Evolutionary conservation across 64 coral and sea anemone genomes (phyloP).

Genomic region (Stylophora pistillata): DNA sequence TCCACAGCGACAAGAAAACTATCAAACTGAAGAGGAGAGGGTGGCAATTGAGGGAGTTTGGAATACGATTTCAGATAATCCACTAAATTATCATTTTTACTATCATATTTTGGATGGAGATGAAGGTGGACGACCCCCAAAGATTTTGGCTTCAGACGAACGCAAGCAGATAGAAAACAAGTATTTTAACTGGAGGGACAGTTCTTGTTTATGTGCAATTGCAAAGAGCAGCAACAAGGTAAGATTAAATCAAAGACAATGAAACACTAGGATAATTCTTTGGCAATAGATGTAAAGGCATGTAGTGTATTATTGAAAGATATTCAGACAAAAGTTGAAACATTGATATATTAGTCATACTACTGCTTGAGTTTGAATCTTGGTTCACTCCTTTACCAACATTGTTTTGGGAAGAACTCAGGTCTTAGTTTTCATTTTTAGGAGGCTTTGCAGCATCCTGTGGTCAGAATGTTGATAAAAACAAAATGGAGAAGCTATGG

Average conservation of each 20-base stretch:
- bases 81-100: constrained; percentile 89
- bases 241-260: not conserved
- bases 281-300: no score
- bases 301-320: no score
- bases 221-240: constrained; percentile 85
- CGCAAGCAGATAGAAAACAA: constrained; percentile 47
- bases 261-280: no score
- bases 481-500: constrained; percentile 84
- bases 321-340: no score
- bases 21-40: constrained; percentile 54
- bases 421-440: not conserved
- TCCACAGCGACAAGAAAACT: constrained; percentile 65
- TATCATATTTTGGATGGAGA: constrained; percentile 87
- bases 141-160: constrained; percentile 30
- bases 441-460: constrained; percentile 84
- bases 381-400: no score
- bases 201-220: constrained; percentile 71
- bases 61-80: constrained; percentile 84
- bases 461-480: constrained; percentile 83
- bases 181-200: constrained; percentile 57
- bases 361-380: no score
- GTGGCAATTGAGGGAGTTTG: constrained; percentile 71
- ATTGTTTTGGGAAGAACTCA: no score
- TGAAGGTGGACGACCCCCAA: constrained; percentile 67
- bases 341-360: no score